Base-by-base conservation (phyloP, 2,113 vertebrate species). In the Cranoglanis bouderius region DNA sequence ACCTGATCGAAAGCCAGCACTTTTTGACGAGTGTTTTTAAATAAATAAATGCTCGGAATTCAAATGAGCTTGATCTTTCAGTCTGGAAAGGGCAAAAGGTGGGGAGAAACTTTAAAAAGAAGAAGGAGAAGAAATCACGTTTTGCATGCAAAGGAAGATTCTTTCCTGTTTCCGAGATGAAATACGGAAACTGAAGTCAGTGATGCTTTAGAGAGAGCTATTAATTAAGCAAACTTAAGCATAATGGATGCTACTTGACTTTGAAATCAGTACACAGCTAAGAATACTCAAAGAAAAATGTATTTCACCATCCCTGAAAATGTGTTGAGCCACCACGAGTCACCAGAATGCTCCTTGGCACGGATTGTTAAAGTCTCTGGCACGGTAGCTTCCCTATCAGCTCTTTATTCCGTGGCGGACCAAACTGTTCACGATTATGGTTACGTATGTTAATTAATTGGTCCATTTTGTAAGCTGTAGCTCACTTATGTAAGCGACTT, bases 1-100 rank as follows among this genome's bases (percentile, higher is more conserved):
- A 92, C 82, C 84, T 90, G 85, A 92, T 85, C 83, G 91, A 93
- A 91, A 91, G 87, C 87, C 81, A 74, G 78, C 83, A 67, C 89
- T 90, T 91, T 65, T 86, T 7, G 16, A 74, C 81, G 65, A 80
- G 77, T 84, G 70, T 89, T 88, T 92, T 90, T 84, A 90, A 92
- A 91, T 88, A 89, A 91, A 91, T 88, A 90, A 84, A 87, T 13
- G 38, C 57, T 16, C 63, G 26, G 86, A 87, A 89, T 92, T 89
- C 29, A 89, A 90, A 90, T 91, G 72, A 89, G 88, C 19, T 86
- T 89, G 84, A 92, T 91, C 59, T 93, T 91, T 87, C 70, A 70
- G 63, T 87, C 74, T n/a, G 1, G 26, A 88, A 88, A 88, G 84
- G 87, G 63, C 81, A 84, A 85, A 88, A 81, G 29, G 18, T 19